Conservation (phyloP, 2,888 invertebrate species). For the Protula sp. region DNA sequence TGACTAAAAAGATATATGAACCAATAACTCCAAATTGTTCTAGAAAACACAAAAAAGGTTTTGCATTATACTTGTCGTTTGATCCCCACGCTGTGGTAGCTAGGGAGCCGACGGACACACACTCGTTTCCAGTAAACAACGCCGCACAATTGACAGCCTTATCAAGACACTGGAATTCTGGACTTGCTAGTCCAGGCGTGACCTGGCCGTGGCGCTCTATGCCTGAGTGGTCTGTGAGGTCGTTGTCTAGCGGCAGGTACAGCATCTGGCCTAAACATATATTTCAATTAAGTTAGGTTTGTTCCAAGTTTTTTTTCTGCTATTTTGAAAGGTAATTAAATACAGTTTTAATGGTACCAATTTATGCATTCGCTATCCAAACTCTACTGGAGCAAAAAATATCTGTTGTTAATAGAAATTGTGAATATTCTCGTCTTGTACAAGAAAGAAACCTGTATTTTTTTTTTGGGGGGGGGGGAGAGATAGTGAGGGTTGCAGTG, state of each 20-base stretch:
- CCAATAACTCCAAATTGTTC: too few relatives aligned
- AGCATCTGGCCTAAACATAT: constrained; percentile 17
- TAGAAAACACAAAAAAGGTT: too few relatives aligned
- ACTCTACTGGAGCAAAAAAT: too few relatives aligned
- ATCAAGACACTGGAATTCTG: constrained; percentile 20
- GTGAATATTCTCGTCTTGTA: too few relatives aligned
- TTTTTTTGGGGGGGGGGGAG: too few relatives aligned
- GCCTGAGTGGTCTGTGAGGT: constrained; percentile 21
- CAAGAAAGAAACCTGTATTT: too few relatives aligned
- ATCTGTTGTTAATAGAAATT: too few relatives aligned
- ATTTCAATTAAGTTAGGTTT: neutral
- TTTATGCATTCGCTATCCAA: too few relatives aligned
- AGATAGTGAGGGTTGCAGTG: too few relatives aligned
- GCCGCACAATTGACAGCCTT: constrained; percentile 21
- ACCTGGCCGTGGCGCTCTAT: constrained; percentile 8
- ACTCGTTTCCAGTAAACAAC: constrained; percentile 14
- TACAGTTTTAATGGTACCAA: too few relatives aligned
- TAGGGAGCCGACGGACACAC: constrained; percentile 9
- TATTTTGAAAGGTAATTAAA: too few relatives aligned
- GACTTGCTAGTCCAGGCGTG: constrained; percentile 5
- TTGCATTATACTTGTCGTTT: neutral
- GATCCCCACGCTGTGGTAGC: neutral
- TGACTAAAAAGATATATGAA: too few relatives aligned
- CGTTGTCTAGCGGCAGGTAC: constrained; percentile 21
- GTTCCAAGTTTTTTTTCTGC: neutral